Conservation (phyloP, 2,113 vertebrate species). For the Anoura caudifer region DNA sequence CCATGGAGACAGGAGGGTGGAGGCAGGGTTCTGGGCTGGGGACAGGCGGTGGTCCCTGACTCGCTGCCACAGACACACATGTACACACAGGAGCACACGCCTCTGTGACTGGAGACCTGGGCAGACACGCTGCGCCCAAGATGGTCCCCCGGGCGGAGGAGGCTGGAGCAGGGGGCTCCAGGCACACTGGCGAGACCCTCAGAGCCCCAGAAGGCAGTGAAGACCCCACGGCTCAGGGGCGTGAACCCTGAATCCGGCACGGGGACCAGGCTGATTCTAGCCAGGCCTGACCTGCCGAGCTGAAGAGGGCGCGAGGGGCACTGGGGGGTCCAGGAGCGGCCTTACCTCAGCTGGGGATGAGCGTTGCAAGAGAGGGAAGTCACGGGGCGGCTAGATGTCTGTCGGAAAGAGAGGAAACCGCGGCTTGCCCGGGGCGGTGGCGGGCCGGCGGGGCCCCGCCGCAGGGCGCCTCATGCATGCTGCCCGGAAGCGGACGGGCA, state of each 20-base stretch:
- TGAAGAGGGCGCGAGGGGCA: rapidly evolving
- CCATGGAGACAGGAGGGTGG: not conserved
- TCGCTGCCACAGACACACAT: not conserved
- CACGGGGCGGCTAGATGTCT: conserved; percentile 83
- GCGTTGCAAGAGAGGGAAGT: conserved; percentile 68
- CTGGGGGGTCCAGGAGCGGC: rapidly evolving
- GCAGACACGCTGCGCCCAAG: not conserved
- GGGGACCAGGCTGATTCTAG: rapidly evolving
- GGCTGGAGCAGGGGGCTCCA: not conserved
- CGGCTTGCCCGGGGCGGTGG: not conserved
- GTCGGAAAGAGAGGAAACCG: conserved; percentile 59
- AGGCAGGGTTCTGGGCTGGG: not conserved
- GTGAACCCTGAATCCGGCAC: rapidly evolving
- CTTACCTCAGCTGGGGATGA: conserved; percentile 79
- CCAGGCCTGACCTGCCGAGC: not conserved
- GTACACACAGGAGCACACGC: too few species aligned
- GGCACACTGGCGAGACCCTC: not conserved
- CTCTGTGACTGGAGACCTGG: not conserved
- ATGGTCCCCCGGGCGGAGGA: not conserved
- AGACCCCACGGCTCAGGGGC: not conserved
- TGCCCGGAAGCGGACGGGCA: not conserved
- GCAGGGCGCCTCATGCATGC: not conserved
- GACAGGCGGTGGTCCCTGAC: not conserved
- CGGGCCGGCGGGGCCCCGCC: not conserved
- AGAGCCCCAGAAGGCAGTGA: not conserved